Evolutionary conservation across 2,113 vertebrate genomes (phyloP), one percentile per base, ranked within the genome.

Genomic region (Oophaga pumilio): DNA sequence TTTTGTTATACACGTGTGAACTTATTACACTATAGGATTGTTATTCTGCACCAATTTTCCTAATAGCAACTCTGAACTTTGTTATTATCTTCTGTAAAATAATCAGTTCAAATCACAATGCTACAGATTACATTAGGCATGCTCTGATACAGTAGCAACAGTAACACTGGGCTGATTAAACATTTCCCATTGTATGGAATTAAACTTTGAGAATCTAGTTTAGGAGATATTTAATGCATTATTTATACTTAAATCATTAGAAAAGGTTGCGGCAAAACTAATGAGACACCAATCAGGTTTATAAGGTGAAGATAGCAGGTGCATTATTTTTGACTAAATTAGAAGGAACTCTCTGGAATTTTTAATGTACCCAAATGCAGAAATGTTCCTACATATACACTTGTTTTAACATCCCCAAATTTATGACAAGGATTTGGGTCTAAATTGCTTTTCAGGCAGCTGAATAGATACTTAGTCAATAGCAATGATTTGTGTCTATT

Each of bases 401-500:
- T 87, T 89, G 88, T 91, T 88, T 91, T 82, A 90, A 87, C 82
- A 26, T 91, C 89, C 90, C 66, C 24, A 89, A 91, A 89, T 90
- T 90, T 91, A 89, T 91, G 86, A 85, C 53, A 82, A 84, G 7
- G 86, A 82, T 88, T 76, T 24, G 77, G 89, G 89, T 66, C 86
- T 69, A 88, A 88, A 91, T 90, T 24, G 76, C 28, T 90, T 86
- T 89, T 91, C 74, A 91, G 88, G 83, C 53, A 90, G 53, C 76
- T 90, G 89, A 93, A 90, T 64, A 89, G 85, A 90, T 92, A 89
- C 78, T 89, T 91, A 91, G 90, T 92, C 90, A 92, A 53, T 87
- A 89, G 78, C 83, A 89, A 89, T 92, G 92, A 93, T 93, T 93
- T 92, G 76, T 80, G 71, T 89, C 90, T 91, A 87, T 91, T 93